A percentile compares a stretch with the other conserved stretches of the same genome.
Conservation (phyloP, 1,140 invertebrate species). For the Papilio aristodemus region DNA sequence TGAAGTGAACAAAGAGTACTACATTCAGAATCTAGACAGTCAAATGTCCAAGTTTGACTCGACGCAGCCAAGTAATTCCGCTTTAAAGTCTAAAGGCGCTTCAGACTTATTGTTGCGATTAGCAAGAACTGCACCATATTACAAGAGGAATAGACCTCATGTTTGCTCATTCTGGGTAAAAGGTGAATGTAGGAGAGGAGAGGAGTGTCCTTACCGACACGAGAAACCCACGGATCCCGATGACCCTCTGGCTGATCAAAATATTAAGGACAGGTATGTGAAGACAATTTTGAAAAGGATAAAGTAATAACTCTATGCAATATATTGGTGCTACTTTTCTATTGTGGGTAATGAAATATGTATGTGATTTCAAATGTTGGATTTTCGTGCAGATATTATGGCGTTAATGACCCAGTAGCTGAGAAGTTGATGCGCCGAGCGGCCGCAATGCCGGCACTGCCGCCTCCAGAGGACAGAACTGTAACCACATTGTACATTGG, state of each 20-base stretch:
- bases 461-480: constrained; percentile 96
- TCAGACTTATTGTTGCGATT: constrained; percentile 96
- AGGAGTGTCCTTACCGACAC: constrained; percentile 99
- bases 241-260: constrained; percentile 99
- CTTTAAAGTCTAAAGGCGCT: constrained; percentile 87
- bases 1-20: constrained; percentile 99
- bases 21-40: constrained; percentile 96
- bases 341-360: background rate
- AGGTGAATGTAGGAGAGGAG: constrained; percentile 98
- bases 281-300: background rate
- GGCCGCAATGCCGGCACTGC: constrained; percentile 95
- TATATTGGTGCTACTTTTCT: background rate
- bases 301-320: background rate
- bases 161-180: constrained; percentile 99
- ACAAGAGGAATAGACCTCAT: constrained; percentile 98
- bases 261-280: constrained; percentile 94
- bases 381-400: constrained; percentile 89
- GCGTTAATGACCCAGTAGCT: constrained; percentile 99
- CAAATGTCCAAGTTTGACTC: constrained; percentile 84
- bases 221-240: constrained; percentile 99
- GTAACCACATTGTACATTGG: constrained; percentile 98
- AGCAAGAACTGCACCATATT: constrained; percentile 98
- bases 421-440: constrained; percentile 97
- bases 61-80: constrained; percentile 83
- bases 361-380: background rate